Evolutionary conservation across 2,113 vertebrate genomes (phyloP).

Genomic region (Mastomys natalensis): DNA sequence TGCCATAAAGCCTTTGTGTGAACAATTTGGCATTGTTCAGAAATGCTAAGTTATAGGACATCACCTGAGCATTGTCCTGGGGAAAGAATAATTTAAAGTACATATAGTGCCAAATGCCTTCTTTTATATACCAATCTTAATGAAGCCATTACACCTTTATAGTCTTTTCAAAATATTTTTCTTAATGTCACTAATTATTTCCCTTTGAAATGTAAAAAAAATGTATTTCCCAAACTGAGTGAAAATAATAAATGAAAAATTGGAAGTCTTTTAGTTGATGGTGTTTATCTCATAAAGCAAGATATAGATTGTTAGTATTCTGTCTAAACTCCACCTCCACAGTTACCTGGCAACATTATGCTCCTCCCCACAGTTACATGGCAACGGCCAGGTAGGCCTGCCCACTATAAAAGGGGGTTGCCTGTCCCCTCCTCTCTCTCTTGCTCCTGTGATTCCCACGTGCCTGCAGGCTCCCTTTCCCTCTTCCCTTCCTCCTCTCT

Average conservation of each 20-base stretch:
- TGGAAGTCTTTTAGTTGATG: background rate
- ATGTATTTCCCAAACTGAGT: background rate
- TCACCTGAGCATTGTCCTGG: background rate
- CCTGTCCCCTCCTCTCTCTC: no score
- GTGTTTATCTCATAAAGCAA: conserved; percentile 7
- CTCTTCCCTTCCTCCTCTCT: no score
- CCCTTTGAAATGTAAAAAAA: background rate
- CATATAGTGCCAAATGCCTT: background rate
- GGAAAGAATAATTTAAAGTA: background rate
- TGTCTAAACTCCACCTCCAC: no score
- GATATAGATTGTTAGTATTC: no score
- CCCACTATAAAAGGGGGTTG: no score
- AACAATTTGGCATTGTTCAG: conserved; percentile 7
- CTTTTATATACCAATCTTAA: background rate
- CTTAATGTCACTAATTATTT: background rate
- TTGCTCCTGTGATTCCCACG: no score
- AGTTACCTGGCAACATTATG: no score
- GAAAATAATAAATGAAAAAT: background rate
- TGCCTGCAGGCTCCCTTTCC: no score
- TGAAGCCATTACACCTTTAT: background rate
- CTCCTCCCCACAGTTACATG: no score
- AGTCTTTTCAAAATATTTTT: conserved; percentile 48
- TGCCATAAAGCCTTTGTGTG: conserved; percentile 3
- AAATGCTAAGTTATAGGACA: conserved; percentile 25
- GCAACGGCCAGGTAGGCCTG: no score